Conservation (phyloP, 2,888 invertebrate genomes). For the Selenia dentaria region DNA sequence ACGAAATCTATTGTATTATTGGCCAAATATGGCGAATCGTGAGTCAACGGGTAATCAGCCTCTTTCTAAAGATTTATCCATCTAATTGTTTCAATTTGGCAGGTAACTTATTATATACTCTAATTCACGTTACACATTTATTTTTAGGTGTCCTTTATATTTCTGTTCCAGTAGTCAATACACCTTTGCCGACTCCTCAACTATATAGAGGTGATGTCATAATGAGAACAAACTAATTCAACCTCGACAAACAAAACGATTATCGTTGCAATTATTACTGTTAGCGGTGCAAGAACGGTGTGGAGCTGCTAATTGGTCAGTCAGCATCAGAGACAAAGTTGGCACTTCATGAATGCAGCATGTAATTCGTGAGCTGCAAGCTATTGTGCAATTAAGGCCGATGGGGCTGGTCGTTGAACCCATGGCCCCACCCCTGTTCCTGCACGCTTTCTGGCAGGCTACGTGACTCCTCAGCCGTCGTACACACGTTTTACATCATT, state of each 20-base stretch:
- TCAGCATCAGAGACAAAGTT: slow-evolving; percentile 36
- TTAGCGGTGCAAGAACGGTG: slow-evolving; percentile 23
- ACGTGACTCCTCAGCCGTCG: slow-evolving; percentile 69
- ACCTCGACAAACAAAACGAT: slow-evolving; percentile 31
- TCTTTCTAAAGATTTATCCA: no score
- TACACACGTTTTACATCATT: slow-evolving; percentile 55
- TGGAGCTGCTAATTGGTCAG: slow-evolving; percentile 38
- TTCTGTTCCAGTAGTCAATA: no score
- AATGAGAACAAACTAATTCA: slow-evolving; percentile 20
- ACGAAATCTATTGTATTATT: no score
- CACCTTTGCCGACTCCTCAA: no score
- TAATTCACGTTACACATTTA: no score
- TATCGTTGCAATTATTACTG: slow-evolving; percentile 35
- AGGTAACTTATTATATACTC: no score
- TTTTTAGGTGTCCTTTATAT: no score
- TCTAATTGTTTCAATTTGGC: no score
- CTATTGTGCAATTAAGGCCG: slow-evolving; percentile 70
- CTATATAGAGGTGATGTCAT: no score
- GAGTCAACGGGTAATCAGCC: no score
- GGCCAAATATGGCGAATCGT: no score
- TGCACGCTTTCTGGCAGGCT: slow-evolving; percentile 43
- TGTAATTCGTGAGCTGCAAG: slow-evolving; percentile 48
- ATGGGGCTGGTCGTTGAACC: slow-evolving; percentile 55
- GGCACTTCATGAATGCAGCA: slow-evolving; percentile 40
- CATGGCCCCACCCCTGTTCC: slow-evolving; percentile 47